Evolutionary conservation across 2,888 invertebrate genomes (phyloP).

Genomic region (Spisula solida): DNA sequence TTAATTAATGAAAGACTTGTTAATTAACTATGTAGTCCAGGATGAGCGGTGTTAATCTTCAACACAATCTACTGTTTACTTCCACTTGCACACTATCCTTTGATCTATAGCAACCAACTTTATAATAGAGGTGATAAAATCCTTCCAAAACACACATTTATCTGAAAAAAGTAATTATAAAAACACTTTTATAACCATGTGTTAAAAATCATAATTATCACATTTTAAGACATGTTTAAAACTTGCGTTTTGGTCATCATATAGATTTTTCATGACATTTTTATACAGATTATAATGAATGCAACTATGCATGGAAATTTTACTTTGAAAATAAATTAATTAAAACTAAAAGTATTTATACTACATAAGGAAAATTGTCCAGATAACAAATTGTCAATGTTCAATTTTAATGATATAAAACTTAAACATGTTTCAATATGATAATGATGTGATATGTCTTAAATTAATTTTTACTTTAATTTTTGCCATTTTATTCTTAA

Average conservation of each 20-base stretch:
- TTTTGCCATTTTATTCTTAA: no score
- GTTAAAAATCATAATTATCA: background rate
- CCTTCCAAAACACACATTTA: background rate
- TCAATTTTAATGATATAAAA: no score
- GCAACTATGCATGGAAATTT: no score
- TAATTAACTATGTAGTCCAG: background rate
- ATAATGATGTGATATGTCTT: no score
- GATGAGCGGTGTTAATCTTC: background rate
- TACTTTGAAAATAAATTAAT: no score
- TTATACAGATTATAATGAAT: no score
- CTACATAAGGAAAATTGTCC: no score
- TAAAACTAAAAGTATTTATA: no score
- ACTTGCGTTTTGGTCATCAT: conserved; percentile 18
- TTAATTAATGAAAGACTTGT: background rate
- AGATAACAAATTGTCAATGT: no score
- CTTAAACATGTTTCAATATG: no score
- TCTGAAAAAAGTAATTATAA: background rate
- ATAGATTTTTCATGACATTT: background rate
- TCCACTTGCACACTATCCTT: background rate
- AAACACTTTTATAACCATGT: background rate
- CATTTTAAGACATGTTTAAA: background rate
- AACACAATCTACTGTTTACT: background rate
- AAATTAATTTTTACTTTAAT: no score
- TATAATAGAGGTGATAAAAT: background rate
- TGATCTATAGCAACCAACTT: background rate